Base-by-base conservation (phyloP, 2,113 vertebrate genomes). In the Gallinago media region DNA sequence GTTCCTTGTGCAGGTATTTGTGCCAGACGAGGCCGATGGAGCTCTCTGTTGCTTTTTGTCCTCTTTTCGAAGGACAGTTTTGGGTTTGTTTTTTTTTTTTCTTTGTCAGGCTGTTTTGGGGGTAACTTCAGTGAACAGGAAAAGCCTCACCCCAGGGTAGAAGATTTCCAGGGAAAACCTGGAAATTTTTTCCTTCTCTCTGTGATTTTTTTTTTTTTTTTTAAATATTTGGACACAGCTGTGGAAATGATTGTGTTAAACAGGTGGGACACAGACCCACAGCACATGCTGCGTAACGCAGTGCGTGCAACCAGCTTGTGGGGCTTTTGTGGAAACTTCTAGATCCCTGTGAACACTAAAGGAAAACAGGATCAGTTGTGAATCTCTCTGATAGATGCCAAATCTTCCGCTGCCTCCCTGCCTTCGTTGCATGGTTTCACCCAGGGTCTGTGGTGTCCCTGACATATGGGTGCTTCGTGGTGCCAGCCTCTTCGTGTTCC, bases 21-120 rank as follows among this genome's bases (percentile, higher is more conserved):
- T 38, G 8, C 32, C 49, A 66, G 32, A 31, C 0, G 0, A 62
- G 42, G 40, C 71, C 3, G 0, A 16, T 1, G 9, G 58, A 75
- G 49, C 47, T 50, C 47, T 50, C 19, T 27, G 19, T 11, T 0
- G 1, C 4, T 47, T 79, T 76, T 73, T 15, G 26, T 74, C 2
- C 1, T 44, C 55, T 71, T 77, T 63, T 44, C 0, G 0, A 63
- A 74, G 21, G 38, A 31, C 15, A n/a, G 1, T 15, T 74, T 66
- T 17, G 34, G 29, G 15, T 13, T 42, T 38, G 38, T 38, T 11
- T 5, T 65, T 81, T 67, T 67, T 58, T 73, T 71, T 18, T 3
- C 31, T 89, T 76, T n/a, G 56, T 46, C 16, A 81, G 49, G 32
- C 16, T 73, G 21, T 27, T 68, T 34, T 61, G 38, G 67, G 31